Conservation (phyloP, 1,140 invertebrate species). For the Pissodes strobi region DNA sequence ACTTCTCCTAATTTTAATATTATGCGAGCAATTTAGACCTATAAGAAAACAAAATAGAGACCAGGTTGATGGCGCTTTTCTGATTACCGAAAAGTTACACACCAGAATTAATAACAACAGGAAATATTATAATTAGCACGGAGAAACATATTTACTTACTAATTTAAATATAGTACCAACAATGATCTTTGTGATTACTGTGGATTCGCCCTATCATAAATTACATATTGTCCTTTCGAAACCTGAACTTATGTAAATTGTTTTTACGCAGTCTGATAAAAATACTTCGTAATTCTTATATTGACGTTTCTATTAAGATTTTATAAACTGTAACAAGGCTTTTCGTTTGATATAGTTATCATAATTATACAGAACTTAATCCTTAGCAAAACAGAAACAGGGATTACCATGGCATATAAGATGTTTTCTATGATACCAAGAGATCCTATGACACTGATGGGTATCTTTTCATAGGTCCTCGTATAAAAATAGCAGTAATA, state of each 20-base stretch:
- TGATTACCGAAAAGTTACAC: no score
- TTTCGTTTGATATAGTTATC: conserved; percentile 19
- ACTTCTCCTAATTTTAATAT: no score
- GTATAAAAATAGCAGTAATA: no score
- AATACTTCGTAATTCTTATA: conserved; percentile 20
- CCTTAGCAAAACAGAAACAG: conserved; percentile 15
- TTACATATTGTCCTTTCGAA: conserved; percentile 12
- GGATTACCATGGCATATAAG: not conserved
- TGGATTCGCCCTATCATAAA: not conserved
- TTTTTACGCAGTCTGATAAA: not conserved
- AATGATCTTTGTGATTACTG: not conserved
- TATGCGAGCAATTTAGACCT: no score
- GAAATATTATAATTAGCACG: no score
- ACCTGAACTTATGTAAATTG: conserved; percentile 1
- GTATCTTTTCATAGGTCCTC: no score
- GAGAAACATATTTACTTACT: no score
- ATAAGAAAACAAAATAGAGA: no score
- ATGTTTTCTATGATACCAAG: conserved; percentile 3
- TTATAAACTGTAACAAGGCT: conserved; percentile 19
- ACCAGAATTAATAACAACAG: no score
- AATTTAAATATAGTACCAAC: not conserved
- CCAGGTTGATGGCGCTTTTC: no score
- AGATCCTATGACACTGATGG: no score
- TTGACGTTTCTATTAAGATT: conserved; percentile 26
- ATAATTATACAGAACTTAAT: conserved; percentile 10